Evolutionary conservation across 2,113 vertebrate species (phyloP).

Genomic region (Centropristis striata): DNA sequence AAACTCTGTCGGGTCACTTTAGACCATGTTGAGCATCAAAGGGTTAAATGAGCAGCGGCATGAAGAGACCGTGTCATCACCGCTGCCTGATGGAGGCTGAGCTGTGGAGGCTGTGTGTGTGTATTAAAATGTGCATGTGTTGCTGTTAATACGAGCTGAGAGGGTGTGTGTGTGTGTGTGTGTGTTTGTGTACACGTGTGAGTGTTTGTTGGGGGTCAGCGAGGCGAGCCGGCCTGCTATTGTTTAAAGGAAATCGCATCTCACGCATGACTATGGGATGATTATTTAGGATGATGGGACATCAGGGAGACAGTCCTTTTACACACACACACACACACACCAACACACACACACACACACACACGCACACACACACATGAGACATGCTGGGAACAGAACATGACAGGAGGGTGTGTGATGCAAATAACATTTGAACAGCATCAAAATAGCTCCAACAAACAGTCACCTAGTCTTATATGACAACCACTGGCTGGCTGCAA

Average conservation of each 20-base stretch:
- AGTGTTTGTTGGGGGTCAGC: slow-evolving; percentile 60
- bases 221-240: slow-evolving; percentile 68
- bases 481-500: slow-evolving; percentile 68
- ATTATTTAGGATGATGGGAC: slow-evolving; percentile 77
- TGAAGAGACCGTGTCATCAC: slow-evolving; percentile 59
- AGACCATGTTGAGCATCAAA: too few relatives aligned
- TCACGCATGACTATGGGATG: slow-evolving; percentile 77
- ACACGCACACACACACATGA: background rate
- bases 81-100: slow-evolving; percentile 41
- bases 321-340: slow-evolving; percentile 30
- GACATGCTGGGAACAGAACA: slow-evolving; percentile 42
- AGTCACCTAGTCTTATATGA: slow-evolving; percentile 69
- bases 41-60: slow-evolving; percentile 66
- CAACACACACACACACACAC: slow-evolving; percentile 8
- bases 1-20: too few relatives aligned
- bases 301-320: slow-evolving; percentile 54
- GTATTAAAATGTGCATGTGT: slow-evolving; percentile 31
- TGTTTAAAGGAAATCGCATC: slow-evolving; percentile 79
- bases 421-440: slow-evolving; percentile 73
- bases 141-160: slow-evolving; percentile 39
- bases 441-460: slow-evolving; percentile 69
- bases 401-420: slow-evolving; percentile 75
- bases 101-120: slow-evolving; percentile 36
- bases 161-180: slow-evolving; percentile 16
- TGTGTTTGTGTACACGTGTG: slow-evolving; percentile 42